These are phyloP conservation scores for Sphaerophoria rueppellii DNA, from an alignment of 2,888 invertebrate genomes.

Conservation along the genomic window DNA sequence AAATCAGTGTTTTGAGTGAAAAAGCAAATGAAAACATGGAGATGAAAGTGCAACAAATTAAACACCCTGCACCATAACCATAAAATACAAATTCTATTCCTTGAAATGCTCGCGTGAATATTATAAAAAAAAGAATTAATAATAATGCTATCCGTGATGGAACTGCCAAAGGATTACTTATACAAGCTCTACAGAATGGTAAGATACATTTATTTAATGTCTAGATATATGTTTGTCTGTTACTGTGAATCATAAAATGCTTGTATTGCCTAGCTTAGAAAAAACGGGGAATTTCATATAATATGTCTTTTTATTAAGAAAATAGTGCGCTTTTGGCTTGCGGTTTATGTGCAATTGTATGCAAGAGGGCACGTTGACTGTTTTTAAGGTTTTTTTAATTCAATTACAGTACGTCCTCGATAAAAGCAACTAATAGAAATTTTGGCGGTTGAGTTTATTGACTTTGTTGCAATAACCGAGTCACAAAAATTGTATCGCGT, in stretches of 20 bases:
- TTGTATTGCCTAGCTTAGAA: slow-evolving; percentile 53
- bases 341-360: slow-evolving; percentile 55
- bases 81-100: not conserved
- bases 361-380: slow-evolving; percentile 51
- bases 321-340: slow-evolving; percentile 25
- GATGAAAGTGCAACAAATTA: slow-evolving; percentile 61
- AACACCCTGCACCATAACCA: slow-evolving; percentile 47
- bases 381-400: slow-evolving; percentile 45
- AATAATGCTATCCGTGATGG: slow-evolving; percentile 36
- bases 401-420: too few species aligned
- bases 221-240: not conserved
- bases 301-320: not conserved
- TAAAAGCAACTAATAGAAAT: too few species aligned
- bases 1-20: slow-evolving; percentile 35
- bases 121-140: not conserved
- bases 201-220: slow-evolving; percentile 28
- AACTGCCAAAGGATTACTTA: slow-evolving; percentile 68
- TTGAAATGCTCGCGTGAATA: slow-evolving; percentile 14
- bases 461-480: too few species aligned
- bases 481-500: too few species aligned
- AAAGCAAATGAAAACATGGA: slow-evolving; percentile 36
- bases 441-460: too few species aligned
- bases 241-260: slow-evolving; percentile 30
- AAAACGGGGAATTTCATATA: slow-evolving; percentile 1
- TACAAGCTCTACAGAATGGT: slow-evolving; percentile 70